Evolutionary conservation across 2,888 invertebrate species (phyloP).

Genomic region (Myopa testacea): DNA sequence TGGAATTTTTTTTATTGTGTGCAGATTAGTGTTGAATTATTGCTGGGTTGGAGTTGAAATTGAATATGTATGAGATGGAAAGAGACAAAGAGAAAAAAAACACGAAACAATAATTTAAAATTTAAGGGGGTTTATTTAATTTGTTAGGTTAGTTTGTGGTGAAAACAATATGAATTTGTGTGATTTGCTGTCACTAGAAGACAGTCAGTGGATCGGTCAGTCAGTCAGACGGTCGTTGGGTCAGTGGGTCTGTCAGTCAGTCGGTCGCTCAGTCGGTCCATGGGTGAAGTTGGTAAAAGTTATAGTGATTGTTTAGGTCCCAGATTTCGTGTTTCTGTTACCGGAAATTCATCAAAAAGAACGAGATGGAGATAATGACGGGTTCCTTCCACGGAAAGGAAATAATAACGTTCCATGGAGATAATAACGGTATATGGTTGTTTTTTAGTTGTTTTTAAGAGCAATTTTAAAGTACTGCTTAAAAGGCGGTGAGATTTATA

Average conservation of each 20-base stretch:
- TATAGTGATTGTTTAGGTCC: background rate
- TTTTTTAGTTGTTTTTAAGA: no score
- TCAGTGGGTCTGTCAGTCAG: background rate
- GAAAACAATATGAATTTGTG: background rate
- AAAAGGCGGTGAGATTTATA: no score
- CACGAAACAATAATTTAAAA: background rate
- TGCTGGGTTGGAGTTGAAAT: background rate
- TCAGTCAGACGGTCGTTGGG: no score
- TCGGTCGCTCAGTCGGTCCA: background rate
- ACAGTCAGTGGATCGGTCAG: background rate
- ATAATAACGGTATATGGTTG: no score
- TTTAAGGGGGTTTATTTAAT: background rate
- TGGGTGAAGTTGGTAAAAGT: background rate
- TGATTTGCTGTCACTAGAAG: conserved; percentile 8
- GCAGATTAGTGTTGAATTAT: conserved; percentile 19
- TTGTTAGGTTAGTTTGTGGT: conserved; percentile 13
- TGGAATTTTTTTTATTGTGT: background rate
- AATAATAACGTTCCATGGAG: no score
- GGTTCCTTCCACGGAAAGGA: no score
- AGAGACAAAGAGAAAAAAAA: background rate
- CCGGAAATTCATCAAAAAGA: no score
- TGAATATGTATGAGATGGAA: background rate
- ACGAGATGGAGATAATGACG: no score
- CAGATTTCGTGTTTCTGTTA: no score
- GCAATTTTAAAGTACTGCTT: no score